A percentile compares a stretch with the other conserved stretches of the same genome.
These are phyloP conservation scores for Gambusia holbrooki DNA, from an alignment of 2,113 vertebrate species.

Conservation along the genomic window DNA sequence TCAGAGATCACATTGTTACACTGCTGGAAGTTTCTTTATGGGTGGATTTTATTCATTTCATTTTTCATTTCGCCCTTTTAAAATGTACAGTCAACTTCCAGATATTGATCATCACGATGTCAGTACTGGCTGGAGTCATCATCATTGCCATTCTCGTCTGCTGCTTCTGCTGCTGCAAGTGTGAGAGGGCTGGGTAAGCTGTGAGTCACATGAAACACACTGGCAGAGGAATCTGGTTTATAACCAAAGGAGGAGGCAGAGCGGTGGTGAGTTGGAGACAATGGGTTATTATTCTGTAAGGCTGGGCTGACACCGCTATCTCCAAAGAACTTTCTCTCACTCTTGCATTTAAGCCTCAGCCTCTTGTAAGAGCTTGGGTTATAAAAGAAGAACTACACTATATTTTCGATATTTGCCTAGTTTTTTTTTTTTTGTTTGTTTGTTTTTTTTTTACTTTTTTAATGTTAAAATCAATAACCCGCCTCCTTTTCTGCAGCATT, in stretches of 20 bases:
- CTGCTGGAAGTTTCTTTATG: background rate
- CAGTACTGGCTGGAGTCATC: conserved; percentile 83
- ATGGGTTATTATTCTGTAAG: conserved; percentile 59
- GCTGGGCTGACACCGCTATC: conserved; percentile 68
- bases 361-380: background rate
- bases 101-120: conserved; percentile 89
- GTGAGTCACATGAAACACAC: conserved; percentile 33
- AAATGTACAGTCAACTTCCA: conserved; percentile 89
- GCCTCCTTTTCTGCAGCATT: background rate
- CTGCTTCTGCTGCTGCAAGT: conserved; percentile 86
- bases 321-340: conserved; percentile 45
- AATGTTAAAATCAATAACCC: background rate
- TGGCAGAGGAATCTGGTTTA: conserved; percentile 40
- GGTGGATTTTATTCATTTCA: background rate
- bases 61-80: background rate
- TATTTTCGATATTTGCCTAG: background rate
- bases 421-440: background rate
- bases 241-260: conserved; percentile 13
- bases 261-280: conserved; percentile 38
- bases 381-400: background rate
- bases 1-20: background rate
- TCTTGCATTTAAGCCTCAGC: background rate
- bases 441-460: background rate
- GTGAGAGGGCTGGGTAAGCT: conserved; percentile 79
- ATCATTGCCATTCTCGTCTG: conserved; percentile 82